Conservation (phyloP, 2,113 vertebrate species). For the Chaetura pelagica region DNA sequence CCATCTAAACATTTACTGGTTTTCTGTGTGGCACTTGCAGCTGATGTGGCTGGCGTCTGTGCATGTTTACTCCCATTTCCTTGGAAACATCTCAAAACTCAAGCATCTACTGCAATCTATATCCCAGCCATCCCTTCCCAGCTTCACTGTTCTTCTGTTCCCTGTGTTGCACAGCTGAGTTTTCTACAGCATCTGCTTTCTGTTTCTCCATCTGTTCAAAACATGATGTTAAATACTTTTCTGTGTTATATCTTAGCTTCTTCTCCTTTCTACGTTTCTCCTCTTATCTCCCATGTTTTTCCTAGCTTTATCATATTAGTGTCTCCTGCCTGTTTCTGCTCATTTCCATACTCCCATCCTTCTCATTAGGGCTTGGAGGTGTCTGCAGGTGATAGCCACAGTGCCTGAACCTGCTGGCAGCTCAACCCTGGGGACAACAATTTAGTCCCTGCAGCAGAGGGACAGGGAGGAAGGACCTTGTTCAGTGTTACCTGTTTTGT, state of each 20-base stretch:
- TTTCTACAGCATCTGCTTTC: background rate
- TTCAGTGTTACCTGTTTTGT: fast-evolving
- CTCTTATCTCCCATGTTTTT: background rate
- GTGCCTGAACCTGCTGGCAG: background rate
- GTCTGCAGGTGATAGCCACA: background rate
- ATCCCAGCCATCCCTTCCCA: background rate
- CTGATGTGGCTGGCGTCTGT: background rate
- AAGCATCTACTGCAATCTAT: background rate
- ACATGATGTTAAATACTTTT: background rate
- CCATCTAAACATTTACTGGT: background rate
- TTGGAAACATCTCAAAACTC: background rate
- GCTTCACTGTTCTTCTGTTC: background rate
- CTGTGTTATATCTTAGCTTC: background rate
- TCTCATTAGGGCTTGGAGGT: background rate
- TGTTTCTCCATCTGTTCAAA: background rate
- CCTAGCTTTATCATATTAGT: background rate
- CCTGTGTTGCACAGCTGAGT: background rate
- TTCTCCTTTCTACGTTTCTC: background rate
- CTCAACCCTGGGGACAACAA: fast-evolving
- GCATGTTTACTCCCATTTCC: background rate
- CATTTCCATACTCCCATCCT: background rate
- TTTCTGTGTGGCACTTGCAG: background rate
- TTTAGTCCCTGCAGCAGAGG: fast-evolving
- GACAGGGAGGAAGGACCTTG: background rate
- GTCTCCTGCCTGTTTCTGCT: background rate